These are phyloP conservation scores for Bombus superbus DNA, from an alignment of 1,140 invertebrate species.

Conservation along the genomic window DNA sequence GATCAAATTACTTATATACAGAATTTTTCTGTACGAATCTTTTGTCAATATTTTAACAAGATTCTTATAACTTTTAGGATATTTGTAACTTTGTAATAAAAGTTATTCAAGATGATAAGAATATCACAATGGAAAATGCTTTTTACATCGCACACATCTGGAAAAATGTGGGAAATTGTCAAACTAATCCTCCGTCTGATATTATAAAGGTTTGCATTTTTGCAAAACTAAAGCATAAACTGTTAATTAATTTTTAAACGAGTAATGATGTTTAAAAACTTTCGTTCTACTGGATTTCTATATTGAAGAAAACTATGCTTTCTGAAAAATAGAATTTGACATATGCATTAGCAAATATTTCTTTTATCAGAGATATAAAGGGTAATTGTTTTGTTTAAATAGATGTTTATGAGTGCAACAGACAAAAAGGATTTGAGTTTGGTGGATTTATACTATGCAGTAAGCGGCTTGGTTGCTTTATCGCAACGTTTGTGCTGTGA, in stretches of 20 bases:
- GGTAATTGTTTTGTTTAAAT: constrained; percentile 57
- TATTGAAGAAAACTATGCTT: constrained; percentile 68
- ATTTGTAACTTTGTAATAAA: constrained; percentile 83
- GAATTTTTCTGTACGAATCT: constrained; percentile 5
- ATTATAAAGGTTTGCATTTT: constrained; percentile 74
- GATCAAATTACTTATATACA: constrained; percentile 55
- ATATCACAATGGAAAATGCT: constrained; percentile 81
- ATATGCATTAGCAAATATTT: constrained; percentile 19
- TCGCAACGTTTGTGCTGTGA: constrained; percentile 79
- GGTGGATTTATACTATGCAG: constrained; percentile 81
- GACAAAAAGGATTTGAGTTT: constrained; percentile 81
- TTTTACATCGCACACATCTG: constrained; percentile 83
- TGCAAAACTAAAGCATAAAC: neutral
- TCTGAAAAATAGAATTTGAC: constrained; percentile 55
- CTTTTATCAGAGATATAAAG: neutral
- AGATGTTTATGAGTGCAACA: constrained; percentile 77
- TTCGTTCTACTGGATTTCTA: constrained; percentile 76
- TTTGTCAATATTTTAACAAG: constrained; percentile 12
- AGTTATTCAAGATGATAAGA: constrained; percentile 73
- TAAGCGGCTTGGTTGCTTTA: constrained; percentile 76
- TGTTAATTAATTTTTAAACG: constrained; percentile 5
- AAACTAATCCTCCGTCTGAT: constrained; percentile 66
- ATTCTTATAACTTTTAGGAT: constrained; percentile 77
- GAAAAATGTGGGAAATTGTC: constrained; percentile 81
- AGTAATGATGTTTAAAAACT: constrained; percentile 75